A percentile compares a stretch with the other conserved stretches of the same genome.
Evolutionary conservation across 2,797 vertebrate species (phyloP).

Genomic region (Limnodromus scolopaceus): DNA sequence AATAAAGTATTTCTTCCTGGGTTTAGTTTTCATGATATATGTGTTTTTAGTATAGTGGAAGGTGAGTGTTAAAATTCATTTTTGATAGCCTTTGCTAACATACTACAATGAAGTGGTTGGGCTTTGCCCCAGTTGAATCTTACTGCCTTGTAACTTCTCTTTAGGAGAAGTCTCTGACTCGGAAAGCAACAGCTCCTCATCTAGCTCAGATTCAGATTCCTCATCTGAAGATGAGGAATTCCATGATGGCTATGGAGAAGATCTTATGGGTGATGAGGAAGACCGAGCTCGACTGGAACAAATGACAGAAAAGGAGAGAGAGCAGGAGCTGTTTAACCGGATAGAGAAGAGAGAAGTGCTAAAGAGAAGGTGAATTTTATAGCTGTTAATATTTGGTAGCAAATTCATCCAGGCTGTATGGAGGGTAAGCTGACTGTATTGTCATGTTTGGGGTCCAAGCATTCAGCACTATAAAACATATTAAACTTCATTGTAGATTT

Average conservation of each 20-base stretch:
- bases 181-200: slow-evolving; percentile 96
- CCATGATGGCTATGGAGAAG: slow-evolving; percentile 95
- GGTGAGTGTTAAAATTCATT: background rate
- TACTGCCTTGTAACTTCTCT: slow-evolving; percentile 11
- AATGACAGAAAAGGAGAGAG: slow-evolving; percentile 98
- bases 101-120: background rate
- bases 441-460: background rate
- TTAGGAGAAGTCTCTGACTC: slow-evolving; percentile 98
- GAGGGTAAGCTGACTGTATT: background rate
- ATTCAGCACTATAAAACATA: background rate
- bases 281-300: slow-evolving; percentile 95
- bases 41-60: background rate
- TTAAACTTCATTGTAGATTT: background rate
- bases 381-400: background rate
- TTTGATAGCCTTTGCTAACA: background rate
- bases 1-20: background rate
- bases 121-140: background rate
- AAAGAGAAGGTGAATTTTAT: slow-evolving; percentile 89
- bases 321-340: slow-evolving; percentile 97
- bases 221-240: slow-evolving; percentile 98
- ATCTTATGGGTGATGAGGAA: slow-evolving; percentile 97
- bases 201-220: slow-evolving; percentile 94
- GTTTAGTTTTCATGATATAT: background rate
- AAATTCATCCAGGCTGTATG: background rate
- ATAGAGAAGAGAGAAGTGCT: slow-evolving; percentile 98